Conservation (phyloP, 2,888 invertebrate species). For the Protophormia terraenovae region DNA sequence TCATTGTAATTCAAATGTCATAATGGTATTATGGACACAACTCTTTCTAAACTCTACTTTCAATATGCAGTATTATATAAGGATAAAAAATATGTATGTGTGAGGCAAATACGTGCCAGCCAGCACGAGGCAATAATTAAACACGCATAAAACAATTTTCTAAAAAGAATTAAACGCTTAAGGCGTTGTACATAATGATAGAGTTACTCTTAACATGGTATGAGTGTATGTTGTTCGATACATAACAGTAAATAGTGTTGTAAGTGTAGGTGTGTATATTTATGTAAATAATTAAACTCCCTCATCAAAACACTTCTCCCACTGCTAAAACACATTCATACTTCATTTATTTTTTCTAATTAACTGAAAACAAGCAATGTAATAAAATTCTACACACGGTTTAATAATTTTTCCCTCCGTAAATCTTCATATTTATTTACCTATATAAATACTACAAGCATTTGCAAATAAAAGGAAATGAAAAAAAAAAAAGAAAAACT, state of each 20-base stretch:
- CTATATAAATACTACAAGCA: background rate
- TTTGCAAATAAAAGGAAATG: slow-evolving; percentile 27
- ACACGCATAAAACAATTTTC: slow-evolving; percentile 48
- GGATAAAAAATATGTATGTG: background rate
- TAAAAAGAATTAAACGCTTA: slow-evolving; percentile 30
- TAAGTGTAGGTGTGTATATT: background rate
- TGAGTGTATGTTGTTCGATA: background rate
- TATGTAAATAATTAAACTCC: background rate
- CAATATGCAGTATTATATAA: background rate
- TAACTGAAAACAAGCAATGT: slow-evolving; percentile 42
- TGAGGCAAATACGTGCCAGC: slow-evolving; percentile 23
- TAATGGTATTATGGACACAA: slow-evolving; percentile 21
- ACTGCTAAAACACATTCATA: background rate
- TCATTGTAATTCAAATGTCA: slow-evolving; percentile 33
- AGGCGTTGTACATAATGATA: slow-evolving; percentile 22
- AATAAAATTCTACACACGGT: background rate
- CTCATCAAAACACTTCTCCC: background rate
- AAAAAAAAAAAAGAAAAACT: background rate
- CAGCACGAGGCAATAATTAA: slow-evolving; percentile 41
- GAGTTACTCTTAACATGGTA: background rate
- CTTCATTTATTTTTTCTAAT: slow-evolving; percentile 1
- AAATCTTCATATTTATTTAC: background rate
- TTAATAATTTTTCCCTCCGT: background rate
- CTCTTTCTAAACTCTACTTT: background rate
- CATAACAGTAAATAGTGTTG: background rate